Base-by-base conservation (phyloP, 53 echinoderm and acorn worm genomes). In the Patiria pectinifera region DNA sequence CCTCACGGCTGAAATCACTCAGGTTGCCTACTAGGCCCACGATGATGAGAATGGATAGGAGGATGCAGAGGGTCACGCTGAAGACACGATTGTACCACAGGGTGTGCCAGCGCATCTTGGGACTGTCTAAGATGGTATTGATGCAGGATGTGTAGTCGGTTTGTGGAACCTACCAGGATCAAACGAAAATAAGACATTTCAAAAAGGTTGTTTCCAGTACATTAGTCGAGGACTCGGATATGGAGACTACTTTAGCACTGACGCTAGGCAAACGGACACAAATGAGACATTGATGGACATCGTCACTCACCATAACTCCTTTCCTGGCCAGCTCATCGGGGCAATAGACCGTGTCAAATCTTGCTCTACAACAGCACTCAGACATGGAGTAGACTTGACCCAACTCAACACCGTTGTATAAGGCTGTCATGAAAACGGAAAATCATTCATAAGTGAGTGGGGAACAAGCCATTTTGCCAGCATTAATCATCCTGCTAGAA, bases 261-360 rank as follows among this genome's bases (percentile, higher is more conserved):
- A 76, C 14, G 60, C 69, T 23, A 60, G 14, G 14, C 19, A 14
- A 3, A 3, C 10, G 4, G 66, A 66, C 14, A 66, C 10, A 11
- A 14, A 14, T 16, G 3, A 66, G 66, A 66, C 15, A 16, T 66
- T 14, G 66, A 66, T 2, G 4, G 35, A 76, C 25, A 6, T 19
- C 11, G 1, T 8, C 7, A 83, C 95, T 82, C 96, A 99, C 99
- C 91, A 95, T 89, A 76, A 99, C 97, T 26, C 99, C 99, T 87
- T 94, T 99, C 82, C 99, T 95, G 14, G 97, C 96, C 45, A 99
- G 92, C 83, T 96, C 97, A 90, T 97, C 99, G 18, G 99, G 99
- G 90, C 99, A 99, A 85, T 99, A 99, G 48, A 99, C 93, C 24
- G 99, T 97, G 62, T 99, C 99, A 92, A 97, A 99, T 49, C 93